Conservation (phyloP, 2,888 invertebrate genomes). For the Philereme transversata region DNA sequence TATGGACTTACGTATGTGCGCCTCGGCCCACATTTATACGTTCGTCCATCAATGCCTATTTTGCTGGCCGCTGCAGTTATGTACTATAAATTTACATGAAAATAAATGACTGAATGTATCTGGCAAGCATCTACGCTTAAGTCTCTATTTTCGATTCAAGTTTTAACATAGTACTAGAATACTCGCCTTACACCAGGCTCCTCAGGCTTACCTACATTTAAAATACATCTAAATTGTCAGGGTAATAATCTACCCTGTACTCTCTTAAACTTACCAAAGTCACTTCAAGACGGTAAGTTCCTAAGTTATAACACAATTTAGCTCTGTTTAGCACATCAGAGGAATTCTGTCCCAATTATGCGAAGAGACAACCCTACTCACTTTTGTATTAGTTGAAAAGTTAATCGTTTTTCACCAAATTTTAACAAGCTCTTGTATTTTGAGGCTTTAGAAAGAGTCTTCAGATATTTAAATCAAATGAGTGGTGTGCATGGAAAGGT, state of each 20-base stretch:
- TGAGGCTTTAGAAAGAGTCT: conserved; percentile 13
- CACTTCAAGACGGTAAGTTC: conserved; percentile 29
- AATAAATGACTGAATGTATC: no score
- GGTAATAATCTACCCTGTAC: background rate
- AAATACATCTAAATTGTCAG: background rate
- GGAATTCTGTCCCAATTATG: conserved; percentile 63
- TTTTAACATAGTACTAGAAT: no score
- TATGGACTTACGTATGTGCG: no score
- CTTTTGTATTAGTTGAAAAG: conserved; percentile 62
- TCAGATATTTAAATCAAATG: conserved; percentile 19
- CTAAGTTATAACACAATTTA: conserved; percentile 37
- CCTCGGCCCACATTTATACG: no score
- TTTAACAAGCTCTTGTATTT: conserved; percentile 34
- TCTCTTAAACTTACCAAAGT: conserved; percentile 7
- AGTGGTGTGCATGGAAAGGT: conserved; percentile 2
- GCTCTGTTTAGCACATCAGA: conserved; percentile 31
- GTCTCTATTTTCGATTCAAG: no score
- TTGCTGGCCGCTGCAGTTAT: no score
- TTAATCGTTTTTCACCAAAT: conserved; percentile 42
- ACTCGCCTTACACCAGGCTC: no score
- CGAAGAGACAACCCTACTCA: conserved; percentile 62
- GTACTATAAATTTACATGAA: no score
- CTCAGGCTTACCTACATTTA: no score
- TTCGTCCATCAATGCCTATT: no score
- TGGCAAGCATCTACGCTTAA: no score